Conservation (phyloP, 2,888 invertebrate species). For the Netelia fuscicornis region DNA sequence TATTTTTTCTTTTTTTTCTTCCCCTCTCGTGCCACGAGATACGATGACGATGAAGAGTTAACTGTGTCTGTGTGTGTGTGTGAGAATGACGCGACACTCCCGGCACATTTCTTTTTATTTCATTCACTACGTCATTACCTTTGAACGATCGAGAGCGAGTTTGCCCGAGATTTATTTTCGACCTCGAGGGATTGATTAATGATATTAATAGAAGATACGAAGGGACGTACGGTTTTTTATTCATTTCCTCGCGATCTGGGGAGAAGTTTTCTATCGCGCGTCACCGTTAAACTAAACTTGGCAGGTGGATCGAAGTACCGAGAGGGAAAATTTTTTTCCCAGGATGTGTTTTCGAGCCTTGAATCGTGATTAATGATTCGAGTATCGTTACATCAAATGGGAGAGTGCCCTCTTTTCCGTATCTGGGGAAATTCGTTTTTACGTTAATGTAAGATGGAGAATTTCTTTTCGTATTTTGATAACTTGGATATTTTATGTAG, state of each 20-base stretch:
- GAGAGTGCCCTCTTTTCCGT: neutral
- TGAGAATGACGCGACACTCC: neutral
- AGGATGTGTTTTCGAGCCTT: too few relatives aligned
- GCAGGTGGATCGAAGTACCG: too few relatives aligned
- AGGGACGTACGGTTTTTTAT: neutral
- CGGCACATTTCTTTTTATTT: constrained; percentile 1
- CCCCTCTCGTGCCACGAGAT: neutral
- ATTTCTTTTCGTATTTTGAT: too few relatives aligned
- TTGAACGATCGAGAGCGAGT: neutral
- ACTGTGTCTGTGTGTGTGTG: neutral
- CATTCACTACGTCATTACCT: neutral
- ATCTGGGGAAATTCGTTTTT: neutral
- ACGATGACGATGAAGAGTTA: constrained; percentile 5
- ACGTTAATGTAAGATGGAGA: neutral
- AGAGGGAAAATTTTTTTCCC: too few relatives aligned
- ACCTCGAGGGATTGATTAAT: neutral
- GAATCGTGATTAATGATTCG: neutral
- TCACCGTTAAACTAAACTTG: too few relatives aligned
- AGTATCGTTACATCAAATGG: neutral
- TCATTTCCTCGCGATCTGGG: neutral
- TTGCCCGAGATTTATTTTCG: neutral
- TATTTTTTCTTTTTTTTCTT: neutral
- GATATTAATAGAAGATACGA: neutral
- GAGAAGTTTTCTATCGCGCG: neutral
- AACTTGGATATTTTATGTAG: too few relatives aligned